phyloP scores from a whole-genome alignment of 2,797 vertebrate genomes.

The Neosilurus mollespiculum region DNA sequence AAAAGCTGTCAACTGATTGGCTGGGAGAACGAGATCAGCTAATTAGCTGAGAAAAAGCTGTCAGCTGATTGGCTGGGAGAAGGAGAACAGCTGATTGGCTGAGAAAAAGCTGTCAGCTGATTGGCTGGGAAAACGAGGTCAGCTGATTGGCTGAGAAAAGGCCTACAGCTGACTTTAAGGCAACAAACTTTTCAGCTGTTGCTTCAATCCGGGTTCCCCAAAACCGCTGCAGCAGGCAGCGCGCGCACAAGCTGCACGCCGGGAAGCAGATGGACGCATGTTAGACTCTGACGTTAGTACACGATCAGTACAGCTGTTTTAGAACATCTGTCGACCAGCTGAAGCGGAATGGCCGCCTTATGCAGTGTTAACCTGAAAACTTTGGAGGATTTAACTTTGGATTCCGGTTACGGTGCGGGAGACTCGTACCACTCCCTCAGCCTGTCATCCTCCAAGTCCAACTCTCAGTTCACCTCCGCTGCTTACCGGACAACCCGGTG shows the following conservation, averaged over 20 bases:
- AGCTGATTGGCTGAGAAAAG: constrained; percentile 32
- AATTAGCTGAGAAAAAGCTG: constrained; percentile 24
- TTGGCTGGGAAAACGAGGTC: background rate
- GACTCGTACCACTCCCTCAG: constrained; percentile 87
- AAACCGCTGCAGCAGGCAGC: background rate
- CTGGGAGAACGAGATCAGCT: background rate
- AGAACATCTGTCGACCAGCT: background rate
- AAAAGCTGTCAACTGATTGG: background rate
- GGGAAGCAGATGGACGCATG: constrained; percentile 21
- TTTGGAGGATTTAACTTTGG: constrained; percentile 87
- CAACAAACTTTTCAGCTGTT: constrained; percentile 46
- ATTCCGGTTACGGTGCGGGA: constrained; percentile 87
- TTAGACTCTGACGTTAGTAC: background rate
- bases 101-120: background rate
- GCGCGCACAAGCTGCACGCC: background rate
- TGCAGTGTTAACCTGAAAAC: constrained; percentile 79
- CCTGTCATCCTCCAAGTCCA: constrained; percentile 82
- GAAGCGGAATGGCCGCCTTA: constrained; percentile 74
- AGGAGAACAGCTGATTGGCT: background rate
- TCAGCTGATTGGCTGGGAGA: too few species aligned
- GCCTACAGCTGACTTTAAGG: constrained; percentile 30
- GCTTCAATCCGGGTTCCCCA: constrained; percentile 3
- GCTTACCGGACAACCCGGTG: constrained; percentile 81
- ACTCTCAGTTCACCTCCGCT: constrained; percentile 75
- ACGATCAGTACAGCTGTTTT: background rate